Base-by-base conservation (phyloP, 30 jellyfish, hydroid and myxozoan genomes). In the Sanderia malayensis region DNA sequence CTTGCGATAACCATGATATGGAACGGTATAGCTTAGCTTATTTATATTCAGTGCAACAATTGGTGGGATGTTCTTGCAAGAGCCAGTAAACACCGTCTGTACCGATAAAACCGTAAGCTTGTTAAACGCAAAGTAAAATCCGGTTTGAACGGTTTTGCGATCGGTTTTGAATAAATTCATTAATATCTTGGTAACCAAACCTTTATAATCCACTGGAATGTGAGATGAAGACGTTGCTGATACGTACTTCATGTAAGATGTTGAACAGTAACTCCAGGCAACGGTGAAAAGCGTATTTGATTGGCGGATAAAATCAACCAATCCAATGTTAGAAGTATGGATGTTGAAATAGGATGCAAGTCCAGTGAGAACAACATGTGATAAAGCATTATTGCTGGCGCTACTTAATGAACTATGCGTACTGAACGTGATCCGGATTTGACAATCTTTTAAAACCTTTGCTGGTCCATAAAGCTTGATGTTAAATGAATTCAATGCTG, bases 1-100 rank as follows among this genome's bases (percentile, higher is more conserved):
- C 7, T 33, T 44, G 19, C 34, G 65, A 59, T 83, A 81, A 2
- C 98, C 98, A 31, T 93, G 61, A 58, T 65, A 66, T 1, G 63
- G 23, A 27, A 84, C 73, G 1, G 26, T 46, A 64, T 78, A 31
- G 27, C 55, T 80, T 55, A 71, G 64, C n/a, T 58, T 58, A 2
- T 77, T 44, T 27, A 58, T 44, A 28, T 47, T 55, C 21, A 76
- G 73, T 20, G 84, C 25, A 3, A 66, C 46, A 28, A 80, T 67
- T 0, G 98, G 98, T 1, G 96, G 96, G 8, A 92, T 13, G 46
- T 92, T 85, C 4, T 26, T 20, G 63, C 98, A 92, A 18, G 57
- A 82, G 32, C 92, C 95, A 13, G 95, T 46, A 55, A 92, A 92
- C 3, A 24, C 60, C 0, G 96, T 80, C 33, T 72, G 62, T 6